Conservation (phyloP, 2,797 vertebrate genomes). For the Balearica regulorum region DNA sequence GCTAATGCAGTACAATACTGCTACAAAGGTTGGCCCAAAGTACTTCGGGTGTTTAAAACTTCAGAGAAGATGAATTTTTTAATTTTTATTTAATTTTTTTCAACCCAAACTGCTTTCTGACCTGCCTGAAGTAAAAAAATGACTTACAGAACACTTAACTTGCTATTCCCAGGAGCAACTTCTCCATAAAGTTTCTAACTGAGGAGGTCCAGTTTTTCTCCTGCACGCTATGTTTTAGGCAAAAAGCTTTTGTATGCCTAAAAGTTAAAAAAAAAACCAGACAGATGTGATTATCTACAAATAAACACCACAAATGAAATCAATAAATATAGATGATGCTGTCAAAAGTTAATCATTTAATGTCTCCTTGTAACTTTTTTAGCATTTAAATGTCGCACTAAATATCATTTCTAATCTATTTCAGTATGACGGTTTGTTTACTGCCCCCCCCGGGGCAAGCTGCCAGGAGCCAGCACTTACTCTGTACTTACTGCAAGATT, state of each 20-base stretch:
- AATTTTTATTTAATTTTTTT: background rate
- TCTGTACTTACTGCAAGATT: background rate
- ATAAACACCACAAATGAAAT: background rate
- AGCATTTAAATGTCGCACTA: slow-evolving; percentile 38
- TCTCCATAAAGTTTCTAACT: background rate
- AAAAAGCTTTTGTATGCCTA: background rate
- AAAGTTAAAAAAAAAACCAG: background rate
- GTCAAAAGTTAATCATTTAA: background rate
- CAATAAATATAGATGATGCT: background rate
- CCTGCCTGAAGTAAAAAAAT: background rate
- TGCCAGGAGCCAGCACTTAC: background rate
- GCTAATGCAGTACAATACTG: accelerated
- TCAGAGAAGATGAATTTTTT: background rate
- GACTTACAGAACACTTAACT: accelerated
- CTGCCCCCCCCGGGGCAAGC: background rate
- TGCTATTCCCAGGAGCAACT: background rate
- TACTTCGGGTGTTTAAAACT: background rate
- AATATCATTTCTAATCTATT: slow-evolving; percentile 18
- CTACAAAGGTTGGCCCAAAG: background rate
- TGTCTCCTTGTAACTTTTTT: background rate
- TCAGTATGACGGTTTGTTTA: slow-evolving; percentile 10
- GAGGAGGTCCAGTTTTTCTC: background rate
- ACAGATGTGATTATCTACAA: background rate
- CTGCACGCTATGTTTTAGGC: accelerated
- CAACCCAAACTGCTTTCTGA: background rate